Conservation (phyloP, 2,888 invertebrate species). For the Acanthosepion esculentum region DNA sequence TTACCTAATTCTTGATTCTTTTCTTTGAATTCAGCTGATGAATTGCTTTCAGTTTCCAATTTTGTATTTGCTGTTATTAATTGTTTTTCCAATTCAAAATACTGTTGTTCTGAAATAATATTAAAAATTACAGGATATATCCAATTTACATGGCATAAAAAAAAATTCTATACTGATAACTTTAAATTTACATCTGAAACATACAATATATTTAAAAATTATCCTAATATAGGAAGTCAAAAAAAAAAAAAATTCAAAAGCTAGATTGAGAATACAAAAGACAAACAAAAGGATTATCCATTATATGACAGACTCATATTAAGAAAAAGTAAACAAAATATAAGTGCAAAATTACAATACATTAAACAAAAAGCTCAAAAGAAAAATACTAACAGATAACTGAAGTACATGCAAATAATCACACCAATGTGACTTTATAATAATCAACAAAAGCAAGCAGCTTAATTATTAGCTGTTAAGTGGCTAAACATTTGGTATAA, state of each 20-base stretch:
- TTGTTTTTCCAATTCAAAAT: slow-evolving; percentile 72
- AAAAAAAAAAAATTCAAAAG: neutral
- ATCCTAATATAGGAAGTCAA: neutral
- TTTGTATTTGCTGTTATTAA: slow-evolving; percentile 64
- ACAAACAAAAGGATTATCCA: neutral
- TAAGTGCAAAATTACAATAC: too few species aligned
- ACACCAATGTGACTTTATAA: too few species aligned
- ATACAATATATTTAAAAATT: neutral
- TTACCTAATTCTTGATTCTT: slow-evolving; percentile 65
- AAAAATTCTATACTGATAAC: neutral
- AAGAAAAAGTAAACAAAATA: too few species aligned
- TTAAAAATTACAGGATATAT: slow-evolving; percentile 24
- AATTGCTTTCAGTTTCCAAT: slow-evolving; percentile 61
- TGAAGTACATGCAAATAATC: too few species aligned
- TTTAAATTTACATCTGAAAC: too few species aligned
- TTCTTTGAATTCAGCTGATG: slow-evolving; percentile 55
- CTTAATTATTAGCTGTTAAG: too few species aligned
- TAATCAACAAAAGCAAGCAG: too few species aligned
- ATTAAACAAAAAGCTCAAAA: too few species aligned
- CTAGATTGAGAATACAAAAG: neutral
- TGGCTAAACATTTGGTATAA: too few species aligned
- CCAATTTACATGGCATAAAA: neutral
- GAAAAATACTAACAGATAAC: too few species aligned
- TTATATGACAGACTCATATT: too few species aligned
- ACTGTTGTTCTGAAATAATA: slow-evolving; percentile 70